Evolutionary conservation across 1,140 invertebrate species (phyloP), one percentile per base, ranked within the genome.

Genomic region (Charaxes varanes): DNA sequence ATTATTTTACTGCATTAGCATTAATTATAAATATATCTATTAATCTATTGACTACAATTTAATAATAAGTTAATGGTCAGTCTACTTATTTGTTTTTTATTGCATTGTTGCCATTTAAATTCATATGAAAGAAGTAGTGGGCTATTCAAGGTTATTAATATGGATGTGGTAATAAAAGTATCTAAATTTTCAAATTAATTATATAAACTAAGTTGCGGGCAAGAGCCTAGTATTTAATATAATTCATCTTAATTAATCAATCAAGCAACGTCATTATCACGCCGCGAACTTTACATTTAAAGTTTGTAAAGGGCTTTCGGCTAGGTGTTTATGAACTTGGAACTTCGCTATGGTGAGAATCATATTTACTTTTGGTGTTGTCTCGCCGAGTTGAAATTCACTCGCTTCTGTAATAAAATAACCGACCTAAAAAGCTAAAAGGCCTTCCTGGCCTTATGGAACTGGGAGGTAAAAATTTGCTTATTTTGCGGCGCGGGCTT

Each of bases 351-450:
- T 7, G 14, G 30, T 41, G 34, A 40, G 34, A 58, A 33, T 51
- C 49, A 41, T 61, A 37, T 53, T 58, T 55, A 53, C 52, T 50
- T 55, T 53, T 52, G 30, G 45, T 36, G 34, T 56, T 49, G 46
- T 53, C 35, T 50, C 26, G 31, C 33, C 46, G 46, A 53, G 51
- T 44, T 34, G 57, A 51, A 59, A 53, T 53, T n/a, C n/a, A n/a
- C n/a, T n/a, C 37, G 48, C 55, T 54, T 59, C 45, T 55, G 45
- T 62, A 53, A 53, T 56, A 62, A 59, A 53, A 59, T 45, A 62
- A 55, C 46, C 46, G 30, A 40, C 48, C 51, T 64, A 61, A 61
- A 62, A 55, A 55, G 58, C 54, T 58, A 61, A 64, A 61, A 61
- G 33, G 47, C 49, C 47, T 57, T 50, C 53, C 53, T 57, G 48